Evolutionary conservation across 2,797 vertebrate species (phyloP), one percentile per base, ranked within the genome.

Genomic region (Tolypeutes matacus): DNA sequence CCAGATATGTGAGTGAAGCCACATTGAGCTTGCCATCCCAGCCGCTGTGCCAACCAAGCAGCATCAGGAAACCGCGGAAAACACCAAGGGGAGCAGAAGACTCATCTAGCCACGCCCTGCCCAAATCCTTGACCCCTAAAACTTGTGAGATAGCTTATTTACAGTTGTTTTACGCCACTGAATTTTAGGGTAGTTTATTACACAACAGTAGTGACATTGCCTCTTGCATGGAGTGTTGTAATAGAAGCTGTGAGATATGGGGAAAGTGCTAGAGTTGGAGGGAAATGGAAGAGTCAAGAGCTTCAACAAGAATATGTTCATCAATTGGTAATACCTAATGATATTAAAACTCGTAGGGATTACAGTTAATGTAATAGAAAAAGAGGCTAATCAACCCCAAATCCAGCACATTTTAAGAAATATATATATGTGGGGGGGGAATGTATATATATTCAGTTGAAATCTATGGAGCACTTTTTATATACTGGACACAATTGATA

Each of bases 301-400:
- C 42, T 73, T 92, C 72, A 69, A 34, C 11, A 34, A 72, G 76
- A 53, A 70, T 65, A 51, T 86, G 83, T 84, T 91, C 84, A 94
- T 93, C n/a, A 80, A 9, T n/a, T 95, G 70, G 27, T 86, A 78
- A 85, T 94, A 73, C 80, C 53, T 49, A 36, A 51, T 94, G 80
- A 82, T 91, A 81, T 65, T 75, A 86, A 82, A 87, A 89, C 10
- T 58, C 95, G 75, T 56, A 76, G 73, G 23, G 9, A 93, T 80
- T 77, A 77, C 1, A 77, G 31, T 5, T 78, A 49, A 85, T 36
- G 75, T 95, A 64, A 46, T 31, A 95, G 42, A 85, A 39, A 42
- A 86, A 86, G 76, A 60, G 73, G 25, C 34, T 70, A 87, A 88
- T 86, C 42, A 69, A 82, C 23, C 23, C 20, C 49, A 91, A 89